phyloP scores from a whole-genome alignment of 2,113 vertebrate species.

The Carassius auratus region DNA sequence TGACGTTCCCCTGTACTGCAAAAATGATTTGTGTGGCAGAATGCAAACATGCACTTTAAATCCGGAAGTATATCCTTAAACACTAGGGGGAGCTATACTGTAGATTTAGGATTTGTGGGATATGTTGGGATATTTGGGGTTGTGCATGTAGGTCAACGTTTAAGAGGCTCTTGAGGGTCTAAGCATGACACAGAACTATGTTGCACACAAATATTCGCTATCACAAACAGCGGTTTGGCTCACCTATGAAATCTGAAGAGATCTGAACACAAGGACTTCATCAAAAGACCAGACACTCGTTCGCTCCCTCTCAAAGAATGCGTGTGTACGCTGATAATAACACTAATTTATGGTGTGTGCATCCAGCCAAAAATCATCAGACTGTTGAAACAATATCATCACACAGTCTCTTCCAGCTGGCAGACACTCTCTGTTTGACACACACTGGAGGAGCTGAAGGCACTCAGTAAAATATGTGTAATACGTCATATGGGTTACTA shows the following conservation, averaged over 20 bases:
- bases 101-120: background rate
- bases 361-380: conserved; percentile 30
- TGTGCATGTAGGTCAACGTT: conserved; percentile 10
- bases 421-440: background rate
- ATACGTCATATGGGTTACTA: background rate
- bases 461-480: background rate
- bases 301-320: conserved; percentile 4
- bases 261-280: conserved; percentile 8
- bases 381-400: conserved; percentile 21
- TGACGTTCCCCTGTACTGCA: too few relatives aligned
- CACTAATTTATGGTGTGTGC: background rate
- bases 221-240: conserved; percentile 1
- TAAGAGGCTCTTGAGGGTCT: conserved; percentile 3
- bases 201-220: background rate
- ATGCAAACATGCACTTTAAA: background rate
- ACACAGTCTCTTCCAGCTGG: conserved; percentile 9
- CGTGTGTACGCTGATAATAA: background rate
- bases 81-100: conserved; percentile 11
- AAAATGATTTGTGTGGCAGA: background rate
- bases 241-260: background rate
- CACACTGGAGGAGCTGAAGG: background rate
- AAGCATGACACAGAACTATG: background rate
- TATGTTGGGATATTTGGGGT: background rate
- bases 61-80: background rate
- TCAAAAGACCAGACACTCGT: conserved; percentile 34